Conservation (phyloP, 2,888 invertebrate species). For the Caenorhabditis wallacei region DNA sequence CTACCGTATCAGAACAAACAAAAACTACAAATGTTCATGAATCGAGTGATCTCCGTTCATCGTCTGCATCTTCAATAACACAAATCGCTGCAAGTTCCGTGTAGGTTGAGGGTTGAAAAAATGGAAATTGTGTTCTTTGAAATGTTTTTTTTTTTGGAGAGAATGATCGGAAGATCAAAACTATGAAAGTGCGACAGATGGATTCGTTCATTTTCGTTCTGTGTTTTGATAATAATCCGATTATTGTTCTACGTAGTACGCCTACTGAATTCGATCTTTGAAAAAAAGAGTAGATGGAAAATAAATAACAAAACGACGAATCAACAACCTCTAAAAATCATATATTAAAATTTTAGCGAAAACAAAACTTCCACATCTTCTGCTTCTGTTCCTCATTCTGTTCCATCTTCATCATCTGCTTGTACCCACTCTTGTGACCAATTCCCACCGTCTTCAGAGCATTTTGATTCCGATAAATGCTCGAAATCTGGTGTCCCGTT, state of each 20-base stretch:
- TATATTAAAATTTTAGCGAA: neutral
- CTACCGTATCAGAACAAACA: constrained; percentile 1
- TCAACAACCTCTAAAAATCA: too few relatives aligned
- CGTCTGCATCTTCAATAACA: constrained; percentile 8
- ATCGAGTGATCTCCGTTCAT: constrained; percentile 12
- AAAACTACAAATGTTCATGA: constrained; percentile 20
- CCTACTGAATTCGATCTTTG: constrained; percentile 15
- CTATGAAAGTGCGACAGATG: constrained; percentile 2
- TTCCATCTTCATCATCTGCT: neutral
- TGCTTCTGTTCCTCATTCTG: too few relatives aligned
- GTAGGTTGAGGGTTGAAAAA: constrained; percentile 1
- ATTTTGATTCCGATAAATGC: neutral
- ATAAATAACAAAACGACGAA: neutral
- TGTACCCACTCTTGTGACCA: neutral
- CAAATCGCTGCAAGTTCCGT: constrained; percentile 18
- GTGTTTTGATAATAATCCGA: constrained; percentile 9
- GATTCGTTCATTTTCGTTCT: constrained; percentile 3
- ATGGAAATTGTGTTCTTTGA: constrained; percentile 18
- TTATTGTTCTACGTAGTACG: constrained; percentile 12
- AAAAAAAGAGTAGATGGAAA: neutral
- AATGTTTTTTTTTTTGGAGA: neutral
- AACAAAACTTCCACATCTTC: neutral
- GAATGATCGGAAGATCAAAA: constrained; percentile 26
- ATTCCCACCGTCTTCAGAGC: neutral
- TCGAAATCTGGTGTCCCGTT: neutral